Evolutionary conservation across 2,888 invertebrate genomes (phyloP).

Genomic region (Morpho deidamia): DNA sequence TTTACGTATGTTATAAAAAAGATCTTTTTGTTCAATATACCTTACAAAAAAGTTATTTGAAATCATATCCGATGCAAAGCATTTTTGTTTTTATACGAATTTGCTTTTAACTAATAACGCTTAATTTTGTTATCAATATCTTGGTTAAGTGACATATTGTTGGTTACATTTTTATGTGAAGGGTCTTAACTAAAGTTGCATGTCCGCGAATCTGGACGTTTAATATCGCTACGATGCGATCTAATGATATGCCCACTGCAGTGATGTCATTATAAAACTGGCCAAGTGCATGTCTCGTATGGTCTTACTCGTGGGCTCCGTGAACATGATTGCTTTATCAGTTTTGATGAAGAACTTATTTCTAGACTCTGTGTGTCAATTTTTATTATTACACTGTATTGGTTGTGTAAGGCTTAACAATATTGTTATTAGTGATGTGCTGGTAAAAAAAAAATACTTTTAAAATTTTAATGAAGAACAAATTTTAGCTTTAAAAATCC

Average conservation of each 20-base stretch:
- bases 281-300: background rate
- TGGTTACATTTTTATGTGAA: conserved; percentile 39
- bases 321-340: background rate
- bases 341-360: background rate
- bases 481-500: too few relatives aligned
- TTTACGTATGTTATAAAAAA: background rate
- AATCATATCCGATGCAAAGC: too few relatives aligned
- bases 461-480: too few relatives aligned
- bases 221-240: conserved; percentile 44
- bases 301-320: background rate
- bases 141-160: conserved; percentile 56
- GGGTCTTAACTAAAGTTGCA: background rate
- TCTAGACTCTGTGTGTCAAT: too few relatives aligned
- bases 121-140: conserved; percentile 39
- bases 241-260: conserved; percentile 41
- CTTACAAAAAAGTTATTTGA: background rate
- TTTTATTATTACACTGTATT: too few relatives aligned
- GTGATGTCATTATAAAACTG: conserved; percentile 46
- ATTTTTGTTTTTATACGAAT: background rate
- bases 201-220: conserved; percentile 3
- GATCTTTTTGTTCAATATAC: background rate
- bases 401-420: too few relatives aligned
- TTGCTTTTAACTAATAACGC: conserved; percentile 17
- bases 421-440: too few relatives aligned
- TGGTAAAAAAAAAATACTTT: too few relatives aligned